Evolutionary conservation across 2,797 vertebrate species (phyloP), one percentile per base, ranked within the genome.

Genomic region (Apogon talboti): DNA sequence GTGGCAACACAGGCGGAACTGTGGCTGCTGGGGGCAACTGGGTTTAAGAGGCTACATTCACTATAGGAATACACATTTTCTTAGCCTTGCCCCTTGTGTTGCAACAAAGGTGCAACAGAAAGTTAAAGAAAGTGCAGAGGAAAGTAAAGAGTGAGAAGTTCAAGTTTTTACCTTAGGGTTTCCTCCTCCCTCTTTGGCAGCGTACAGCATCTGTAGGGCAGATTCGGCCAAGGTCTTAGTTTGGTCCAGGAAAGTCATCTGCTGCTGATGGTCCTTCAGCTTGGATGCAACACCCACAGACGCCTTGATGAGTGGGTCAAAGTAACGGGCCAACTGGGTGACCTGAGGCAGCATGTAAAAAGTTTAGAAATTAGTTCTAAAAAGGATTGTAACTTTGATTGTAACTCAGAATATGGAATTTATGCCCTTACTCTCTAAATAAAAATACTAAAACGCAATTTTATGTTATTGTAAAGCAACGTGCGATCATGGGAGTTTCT

Each of bases 191-290:
- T 99, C 98, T 82, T 99, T 99, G 85, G 97, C 97, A 1, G 97
- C 98, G 0, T 99, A 99, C 2, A 99, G 87, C 96, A 99, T 99
- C 93, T 99, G 98, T 58, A 99, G 87, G 12, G 97, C 95, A 1
- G 98, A 99, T 75, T 99, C 98, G 0, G 98, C 96, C 10, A 99
- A 87, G 0, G 98, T 99, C 89, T 99, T 99, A 38, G 96, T 99
- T 93, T 99, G 98, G 91, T 99, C 98, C 85, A 99, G 70, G 76
- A 99, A 94, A 0, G 96, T 99, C 96, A 99, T 99, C 91, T 99
- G 98, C 43, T 98, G 98, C 91, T 99, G 98, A 89, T 99, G 97
- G 81, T 96, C 96, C 16, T 92, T 88, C 54, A 98, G 91, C 83
- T 98, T 98, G 69, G 98, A 99, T 2, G 97, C 94, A 16, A 98